Evolutionary conservation across 2,113 vertebrate genomes (phyloP).

Genomic region (Aegithalos caudatus): DNA sequence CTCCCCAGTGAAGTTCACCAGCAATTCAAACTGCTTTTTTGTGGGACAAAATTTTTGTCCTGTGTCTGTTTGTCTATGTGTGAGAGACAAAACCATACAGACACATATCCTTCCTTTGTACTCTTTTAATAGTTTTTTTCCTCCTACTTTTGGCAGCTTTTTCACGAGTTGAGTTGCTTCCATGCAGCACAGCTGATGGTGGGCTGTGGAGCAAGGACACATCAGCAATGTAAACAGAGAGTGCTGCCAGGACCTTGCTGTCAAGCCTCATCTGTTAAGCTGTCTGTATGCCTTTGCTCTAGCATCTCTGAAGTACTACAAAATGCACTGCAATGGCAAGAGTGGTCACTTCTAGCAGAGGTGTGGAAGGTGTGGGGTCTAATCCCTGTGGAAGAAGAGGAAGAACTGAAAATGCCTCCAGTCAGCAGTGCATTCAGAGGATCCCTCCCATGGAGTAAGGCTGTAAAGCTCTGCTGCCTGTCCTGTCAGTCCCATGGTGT

Average conservation of each 20-base stretch:
- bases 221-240: not conserved
- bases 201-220: not conserved
- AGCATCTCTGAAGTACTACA: not conserved
- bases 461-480: not conserved
- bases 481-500: not conserved
- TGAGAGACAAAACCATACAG: not conserved
- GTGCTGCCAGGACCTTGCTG: not conserved
- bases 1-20: not conserved
- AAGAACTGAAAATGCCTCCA: not conserved
- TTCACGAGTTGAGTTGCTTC: not conserved
- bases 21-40: not conserved
- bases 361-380: not conserved
- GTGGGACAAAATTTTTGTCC: not conserved
- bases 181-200: not conserved
- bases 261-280: not conserved
- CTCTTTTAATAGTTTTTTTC: not conserved
- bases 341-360: not conserved
- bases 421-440: not conserved
- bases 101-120: not conserved
- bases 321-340: not conserved
- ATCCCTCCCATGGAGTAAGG: not conserved
- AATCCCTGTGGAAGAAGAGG: not conserved
- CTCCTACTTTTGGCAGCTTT: not conserved
- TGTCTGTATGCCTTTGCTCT: not conserved
- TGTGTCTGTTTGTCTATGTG: not conserved